Evolutionary conservation across 2,113 vertebrate genomes (phyloP), one percentile per base, ranked within the genome.

Genomic region (Anas platyrhynchos): DNA sequence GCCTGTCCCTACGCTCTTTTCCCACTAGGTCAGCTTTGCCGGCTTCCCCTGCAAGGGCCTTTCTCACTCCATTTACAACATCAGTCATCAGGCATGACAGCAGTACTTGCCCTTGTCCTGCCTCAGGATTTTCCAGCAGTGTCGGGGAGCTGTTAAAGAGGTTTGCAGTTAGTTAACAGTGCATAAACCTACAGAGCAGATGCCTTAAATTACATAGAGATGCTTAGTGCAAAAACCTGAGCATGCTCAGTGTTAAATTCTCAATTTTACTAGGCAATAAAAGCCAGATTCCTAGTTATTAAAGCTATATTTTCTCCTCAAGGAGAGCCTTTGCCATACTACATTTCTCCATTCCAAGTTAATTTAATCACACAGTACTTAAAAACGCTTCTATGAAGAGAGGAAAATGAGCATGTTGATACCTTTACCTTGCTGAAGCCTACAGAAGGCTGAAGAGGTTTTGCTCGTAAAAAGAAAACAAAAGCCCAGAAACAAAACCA

Each of bases 21-120:
- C 96, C 86, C 93, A 94, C 86, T 96, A 93, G 94, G 94, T 93
- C 93, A 96, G 86, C 77, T 92, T 73, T 82, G 83, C 90, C 1
- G 6, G 91, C 92, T 95, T 86, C 82, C 91, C 88, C 80, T 90
- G 90, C 83, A 50, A 91, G 90, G 83, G 90, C 90, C 86, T 86
- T 95, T 94, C 88, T 94, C 86, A 88, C 90, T 96, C 88, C 80
- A 54, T 93, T 93, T 91, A 84, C 86, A 89, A 50, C 88, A 76
- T 78, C 92, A 92, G 27, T 72, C 95, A 96, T 67, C 36, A 72
- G 74, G 66, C 88, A 46, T 55, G 56, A 91, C 92, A 92, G 91
- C 91, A 32, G 10, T 59, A 26, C 67, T 79, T 71, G 93, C 75
- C 89, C 89, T 91, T 20, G 31, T 50, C 93, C 93, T 86, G 89